Base-by-base conservation (phyloP, 2,888 invertebrate genomes). In the Cantharis nigra region DNA sequence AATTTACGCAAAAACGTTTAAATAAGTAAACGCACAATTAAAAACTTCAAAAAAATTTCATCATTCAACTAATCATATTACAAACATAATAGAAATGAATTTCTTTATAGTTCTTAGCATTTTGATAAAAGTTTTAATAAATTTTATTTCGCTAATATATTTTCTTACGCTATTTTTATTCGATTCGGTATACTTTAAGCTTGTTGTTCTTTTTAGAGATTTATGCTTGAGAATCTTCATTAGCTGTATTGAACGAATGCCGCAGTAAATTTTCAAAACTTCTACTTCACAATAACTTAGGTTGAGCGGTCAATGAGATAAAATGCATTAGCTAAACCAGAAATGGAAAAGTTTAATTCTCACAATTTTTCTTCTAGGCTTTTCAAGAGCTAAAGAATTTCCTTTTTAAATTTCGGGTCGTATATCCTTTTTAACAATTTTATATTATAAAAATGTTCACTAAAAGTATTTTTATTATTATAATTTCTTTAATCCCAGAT, bases 161-260 rank as follows among this genome's bases (percentile, higher is more conserved):
- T 71, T 75, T 30, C 71, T 11, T 67, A 23, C 20, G 33, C 65
- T 18, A 72, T 65, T 71, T 69, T 71, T 75, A 74, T 72, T 77
- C 69, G 70, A 69, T 75, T 78, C 78, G 63, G 71, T 74, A 73
- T 72, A 75, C 83, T 80, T 72, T 74, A 77, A 71, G 73, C 70
- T 78, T 73, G 77, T 77, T 77, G 75, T 78, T 78, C 72, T 82
- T 84, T 81, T 77, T 80, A 69, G 81, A 82, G 85, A 88, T 88
- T 87, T 88, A 87, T 87, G 85, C 84, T 82, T 84, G 84, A 83
- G 83, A 80, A 82, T 85, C 85, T 87, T 87, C 88, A 88, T 88
- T 88, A 88, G 86, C 87, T 87, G 83, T 87, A 88, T 88, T 87
- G 87, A 87, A 87, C 83, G 83, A 87, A 87, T 83, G 82, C 83